These are phyloP conservation scores for Scolopax bukidnonensis DNA, from an alignment of 2,797 vertebrate species.

Conservation along the genomic window DNA sequence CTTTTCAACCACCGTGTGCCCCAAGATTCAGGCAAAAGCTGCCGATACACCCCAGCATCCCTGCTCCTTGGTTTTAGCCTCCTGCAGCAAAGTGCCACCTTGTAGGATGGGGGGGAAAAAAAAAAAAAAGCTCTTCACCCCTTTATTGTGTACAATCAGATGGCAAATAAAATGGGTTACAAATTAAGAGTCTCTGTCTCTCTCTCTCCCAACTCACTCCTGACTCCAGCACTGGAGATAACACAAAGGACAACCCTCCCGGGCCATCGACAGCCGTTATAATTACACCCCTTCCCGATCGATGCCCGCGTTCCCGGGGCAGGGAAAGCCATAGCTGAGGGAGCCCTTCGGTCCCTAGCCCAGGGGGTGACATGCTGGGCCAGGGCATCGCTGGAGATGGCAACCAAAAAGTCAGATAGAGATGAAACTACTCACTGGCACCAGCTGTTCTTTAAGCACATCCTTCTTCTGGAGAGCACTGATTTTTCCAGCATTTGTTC, in stretches of 20 bases:
- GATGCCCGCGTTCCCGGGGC: fast-evolving
- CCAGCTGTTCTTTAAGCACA: background rate
- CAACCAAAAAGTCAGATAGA: background rate
- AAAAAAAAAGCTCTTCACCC: background rate
- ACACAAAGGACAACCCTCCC: background rate
- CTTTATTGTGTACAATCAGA: background rate
- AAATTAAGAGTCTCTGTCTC: background rate
- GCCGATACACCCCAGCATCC: background rate
- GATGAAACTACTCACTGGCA: background rate
- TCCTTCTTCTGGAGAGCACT: fast-evolving
- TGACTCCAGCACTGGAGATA: background rate
- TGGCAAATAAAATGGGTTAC: background rate
- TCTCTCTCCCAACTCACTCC: background rate
- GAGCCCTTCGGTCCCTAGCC: background rate
- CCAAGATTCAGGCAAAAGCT: background rate
- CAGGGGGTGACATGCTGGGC: background rate
- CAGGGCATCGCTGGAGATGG: background rate
- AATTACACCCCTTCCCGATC: background rate
- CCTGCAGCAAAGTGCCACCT: background rate
- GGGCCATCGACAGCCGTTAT: background rate
- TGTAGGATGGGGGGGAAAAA: too few relatives aligned
- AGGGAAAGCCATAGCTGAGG: background rate
- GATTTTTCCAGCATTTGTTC: background rate
- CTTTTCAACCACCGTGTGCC: background rate
- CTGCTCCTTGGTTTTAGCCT: background rate